A percentile compares a stretch with the other conserved stretches of the same genome.
Evolutionary conservation across 1,140 invertebrate species (phyloP).

Genomic region (Tetramorium alpestre): DNA sequence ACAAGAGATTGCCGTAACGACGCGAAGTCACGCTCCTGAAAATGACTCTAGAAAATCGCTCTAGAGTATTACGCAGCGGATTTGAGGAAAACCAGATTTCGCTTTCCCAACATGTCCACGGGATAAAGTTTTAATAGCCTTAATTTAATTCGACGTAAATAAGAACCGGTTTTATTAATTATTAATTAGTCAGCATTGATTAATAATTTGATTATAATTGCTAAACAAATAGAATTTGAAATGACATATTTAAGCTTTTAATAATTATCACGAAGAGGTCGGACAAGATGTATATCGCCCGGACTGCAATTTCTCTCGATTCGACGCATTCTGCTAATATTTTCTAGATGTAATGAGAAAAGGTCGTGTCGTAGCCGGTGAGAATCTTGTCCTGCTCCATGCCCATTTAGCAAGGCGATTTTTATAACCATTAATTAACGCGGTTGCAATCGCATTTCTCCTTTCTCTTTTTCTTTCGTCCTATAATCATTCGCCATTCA

Average conservation of each 20-base stretch:
- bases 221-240: background rate
- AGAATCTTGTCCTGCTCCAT: conserved; percentile 19
- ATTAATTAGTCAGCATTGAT: background rate
- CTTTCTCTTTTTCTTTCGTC: conserved; percentile 14
- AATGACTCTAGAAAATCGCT: conserved; percentile 39
- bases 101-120: background rate
- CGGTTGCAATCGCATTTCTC: conserved; percentile 34
- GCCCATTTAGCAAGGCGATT: conserved; percentile 36
- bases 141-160: background rate
- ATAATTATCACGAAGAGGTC: background rate
- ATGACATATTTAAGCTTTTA: background rate
- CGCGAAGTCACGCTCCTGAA: conserved; percentile 48
- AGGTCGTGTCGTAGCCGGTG: conserved; percentile 40
- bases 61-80: background rate
- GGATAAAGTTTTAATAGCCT: background rate
- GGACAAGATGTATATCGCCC: background rate
- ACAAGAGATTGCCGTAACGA: conserved; percentile 56
- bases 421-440: conserved; percentile 68
- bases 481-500: background rate
- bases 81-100: background rate
- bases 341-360: conserved; percentile 54
- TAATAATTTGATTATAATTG: background rate
- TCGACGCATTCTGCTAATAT: conserved; percentile 25
- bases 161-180: background rate
- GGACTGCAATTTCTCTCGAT: background rate